Evolutionary conservation across 2,113 vertebrate species (phyloP), one percentile per base, ranked within the genome.

Genomic region (Lethenteron reissneri): DNA sequence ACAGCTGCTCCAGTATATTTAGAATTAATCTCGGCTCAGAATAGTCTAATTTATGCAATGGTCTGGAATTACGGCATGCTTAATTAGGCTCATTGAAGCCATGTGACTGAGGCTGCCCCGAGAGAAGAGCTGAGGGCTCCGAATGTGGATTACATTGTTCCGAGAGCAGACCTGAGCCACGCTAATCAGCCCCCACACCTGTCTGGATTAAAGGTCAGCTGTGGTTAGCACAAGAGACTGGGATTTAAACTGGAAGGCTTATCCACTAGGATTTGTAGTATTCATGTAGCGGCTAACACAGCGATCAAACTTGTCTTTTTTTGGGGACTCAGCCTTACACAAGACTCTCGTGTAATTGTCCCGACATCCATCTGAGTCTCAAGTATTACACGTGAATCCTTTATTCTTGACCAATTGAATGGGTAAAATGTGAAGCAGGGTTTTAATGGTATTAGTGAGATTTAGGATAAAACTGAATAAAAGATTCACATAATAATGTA

Each of bases 11-110:
- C 88, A 86, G 88, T 89, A 91, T 90, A 92, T 94, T 92, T 90
- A 90, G 90, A 90, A 92, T 96, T 96, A 94, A 95, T 97, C 94
- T 89, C 85, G 87, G 84, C 85, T 88, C 89, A 89, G 90, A 90
- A 92, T 21, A n/a, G n/a, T 11, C n/a, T 21, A 17, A n/a, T n/a
- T 11, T n/a, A 10, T 9, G n/a, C n/a, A 17, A 25, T 10, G n/a
- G 64, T 21, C 21, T 21, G 25, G 64, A 68, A 68, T 68, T 11
- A 68, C 64, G n/a, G 11, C 64, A n/a, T 21, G 25, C 21, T 17
- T 68, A 68, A 68, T 68, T 68, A 68, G 64, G 64, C 64, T 68
- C 64, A 68, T 68, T 68, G 64, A 68, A 68, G 64, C n/a, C n/a
- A n/a, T 68, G 25, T 68, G 64, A 68, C 64, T 10, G 25, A n/a